A percentile compares a stretch with the other conserved stretches of the same genome.
Evolutionary conservation across 2,888 invertebrate species (phyloP).

Genomic region (Campopleginae sp.): DNA sequence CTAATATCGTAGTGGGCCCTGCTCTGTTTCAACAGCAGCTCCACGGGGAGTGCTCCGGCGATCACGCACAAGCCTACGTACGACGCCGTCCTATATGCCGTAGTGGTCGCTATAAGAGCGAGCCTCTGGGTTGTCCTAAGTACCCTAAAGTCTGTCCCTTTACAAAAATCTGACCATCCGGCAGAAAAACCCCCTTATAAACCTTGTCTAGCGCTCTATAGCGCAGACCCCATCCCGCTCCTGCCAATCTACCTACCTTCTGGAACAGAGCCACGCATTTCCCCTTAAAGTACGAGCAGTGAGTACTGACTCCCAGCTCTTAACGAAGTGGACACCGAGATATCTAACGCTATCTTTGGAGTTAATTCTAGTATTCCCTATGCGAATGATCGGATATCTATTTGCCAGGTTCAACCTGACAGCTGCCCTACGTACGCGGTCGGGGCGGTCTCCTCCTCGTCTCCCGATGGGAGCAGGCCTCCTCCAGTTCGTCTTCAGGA

Average conservation of each 20-base stretch:
- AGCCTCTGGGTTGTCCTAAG: not conserved
- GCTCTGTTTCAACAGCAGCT: too few relatives aligned
- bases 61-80: too few relatives aligned
- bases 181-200: too few relatives aligned
- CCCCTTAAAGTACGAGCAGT: not conserved
- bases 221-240: not conserved
- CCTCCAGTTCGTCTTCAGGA: conserved; percentile 24
- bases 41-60: too few relatives aligned
- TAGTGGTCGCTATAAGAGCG: not conserved
- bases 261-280: not conserved
- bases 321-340: conserved; percentile 22
- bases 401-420: conserved; percentile 2
- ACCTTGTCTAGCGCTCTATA: not conserved
- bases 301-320: not conserved
- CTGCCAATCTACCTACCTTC: not conserved
- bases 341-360: not conserved
- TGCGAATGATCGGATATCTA: conserved; percentile 4
- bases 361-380: not conserved
- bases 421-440: not conserved
- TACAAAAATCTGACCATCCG: too few relatives aligned
- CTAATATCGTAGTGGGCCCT: too few relatives aligned
- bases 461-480: not conserved
- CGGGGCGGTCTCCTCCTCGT: conserved; percentile 23
- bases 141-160: too few relatives aligned
- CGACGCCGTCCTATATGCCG: conserved; percentile 21